Conservation (phyloP, 2,113 vertebrate genomes). For the Camelus dromedarius region DNA sequence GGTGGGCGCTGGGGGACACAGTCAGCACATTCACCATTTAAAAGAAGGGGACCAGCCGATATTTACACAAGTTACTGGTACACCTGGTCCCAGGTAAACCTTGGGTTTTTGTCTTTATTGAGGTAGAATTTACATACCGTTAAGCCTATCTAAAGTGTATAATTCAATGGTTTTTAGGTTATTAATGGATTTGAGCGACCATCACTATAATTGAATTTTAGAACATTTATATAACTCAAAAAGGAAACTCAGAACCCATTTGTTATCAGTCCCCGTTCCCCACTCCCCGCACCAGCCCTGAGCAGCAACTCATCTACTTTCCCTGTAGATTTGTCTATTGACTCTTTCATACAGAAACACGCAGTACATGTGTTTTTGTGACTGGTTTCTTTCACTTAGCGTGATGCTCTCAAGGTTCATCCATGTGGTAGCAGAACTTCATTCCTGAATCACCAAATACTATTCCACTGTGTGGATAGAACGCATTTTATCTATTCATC, state of each 20-base stretch:
- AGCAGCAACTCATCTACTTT: background rate
- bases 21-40: conserved; percentile 66
- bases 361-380: background rate
- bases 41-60: conserved; percentile 65
- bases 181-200: background rate
- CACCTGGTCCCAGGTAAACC: background rate
- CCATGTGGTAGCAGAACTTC: background rate
- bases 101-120: conserved; percentile 18
- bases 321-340: background rate
- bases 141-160: background rate
- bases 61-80: conserved; percentile 65
- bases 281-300: background rate
- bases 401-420: background rate
- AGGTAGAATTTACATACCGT: background rate
- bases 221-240: background rate
- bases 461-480: background rate
- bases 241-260: background rate
- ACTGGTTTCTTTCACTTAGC: background rate
- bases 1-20: conserved; percentile 54
- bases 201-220: background rate
- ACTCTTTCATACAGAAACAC: background rate
- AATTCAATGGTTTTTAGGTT: background rate
- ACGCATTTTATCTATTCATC: background rate
- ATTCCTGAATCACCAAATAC: background rate
- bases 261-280: accelerated